Percentiles rank a stretch among this genome's conserved stretches.
phyloP scores from a whole-genome alignment of 2,797 vertebrate genomes.

The Eospalax fontanierii region DNA sequence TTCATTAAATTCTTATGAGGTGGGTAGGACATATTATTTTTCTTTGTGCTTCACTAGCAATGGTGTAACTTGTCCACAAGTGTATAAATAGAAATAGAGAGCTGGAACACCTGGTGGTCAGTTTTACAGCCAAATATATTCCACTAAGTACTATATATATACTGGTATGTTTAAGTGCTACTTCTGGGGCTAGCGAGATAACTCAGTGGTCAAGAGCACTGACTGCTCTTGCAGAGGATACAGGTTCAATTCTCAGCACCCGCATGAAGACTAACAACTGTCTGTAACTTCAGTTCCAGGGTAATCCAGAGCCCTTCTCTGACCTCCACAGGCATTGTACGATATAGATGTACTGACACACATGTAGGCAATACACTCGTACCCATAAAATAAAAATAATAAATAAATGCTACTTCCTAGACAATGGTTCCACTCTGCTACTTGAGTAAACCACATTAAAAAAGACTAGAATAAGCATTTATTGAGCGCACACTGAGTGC shows the following conservation, averaged over 20 bases:
- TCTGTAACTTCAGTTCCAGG: too few species aligned
- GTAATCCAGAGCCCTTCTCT: too few species aligned
- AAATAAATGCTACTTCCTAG: neutral
- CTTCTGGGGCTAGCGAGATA: too few species aligned
- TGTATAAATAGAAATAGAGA: neutral
- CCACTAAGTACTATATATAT: neutral
- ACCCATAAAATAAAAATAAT: too few species aligned
- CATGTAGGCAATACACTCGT: too few species aligned
- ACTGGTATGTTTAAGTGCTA: neutral
- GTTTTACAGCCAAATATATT: neutral
- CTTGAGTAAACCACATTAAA: neutral
- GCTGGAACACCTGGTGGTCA: neutral
- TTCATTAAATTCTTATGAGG: neutral
- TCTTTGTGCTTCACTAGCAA: neutral
- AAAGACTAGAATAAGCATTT: neutral
- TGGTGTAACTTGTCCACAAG: neutral
- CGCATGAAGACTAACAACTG: too few species aligned
- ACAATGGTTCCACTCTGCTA: neutral
- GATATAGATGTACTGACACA: too few species aligned
- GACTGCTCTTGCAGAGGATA: too few species aligned
- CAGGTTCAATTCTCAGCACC: too few species aligned
- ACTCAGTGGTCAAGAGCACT: too few species aligned
- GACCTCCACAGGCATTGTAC: too few species aligned
- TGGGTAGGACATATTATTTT: neutral
- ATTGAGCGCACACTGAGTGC: neutral